Evolutionary conservation across 2,113 vertebrate genomes (phyloP), one percentile per base, ranked within the genome.

Genomic region (Platichthys stellatus): DNA sequence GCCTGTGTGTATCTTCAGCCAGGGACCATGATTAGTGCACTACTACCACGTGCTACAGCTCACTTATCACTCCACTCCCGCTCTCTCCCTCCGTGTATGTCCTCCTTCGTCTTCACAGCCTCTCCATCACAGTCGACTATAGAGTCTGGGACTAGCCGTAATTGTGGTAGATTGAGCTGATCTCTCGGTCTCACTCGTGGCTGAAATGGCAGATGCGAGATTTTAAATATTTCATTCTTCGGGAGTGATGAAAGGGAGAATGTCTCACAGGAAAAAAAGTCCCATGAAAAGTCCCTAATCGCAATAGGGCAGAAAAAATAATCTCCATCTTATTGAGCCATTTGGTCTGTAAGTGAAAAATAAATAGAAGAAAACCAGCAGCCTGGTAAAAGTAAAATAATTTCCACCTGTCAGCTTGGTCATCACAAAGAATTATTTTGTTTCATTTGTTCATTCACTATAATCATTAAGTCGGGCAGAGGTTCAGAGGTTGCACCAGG

Each of bases 1-100:
- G 75, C 63, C 78, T 49, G 79, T 91, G 83, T 86, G 85, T 91
- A 91, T 85, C 84, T 88, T 49, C 83, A 88, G 83, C 74, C 60
- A 15, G 81, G 85, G 82, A 69, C 69, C 43, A 4, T 91, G 88
- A 92, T 92, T 89, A 86, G 88, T 80, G 80, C 82, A 64, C 57
- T 58, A 76, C 87, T 64, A 86, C n/a, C 84, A 87, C 85, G 78
- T 82, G 75, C 79, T 90, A 69, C 68, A 72, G 77, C 79, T 88
- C 89, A 81, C 88, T 92, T 72, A 89, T 90, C 86, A 80, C 63
- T 14, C 35, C 21, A 12, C 80, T 69, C 47, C 26, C 71, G 68
- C 71, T 69, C 63, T 57, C 38, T 72, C 66, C 35, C 58, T 76
- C 62, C 21, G 6, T 85, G 75, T 72, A 75, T 72, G 54, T 77